phyloP scores from a whole-genome alignment of 2,797 vertebrate species.

The Chelon labrosus region DNA sequence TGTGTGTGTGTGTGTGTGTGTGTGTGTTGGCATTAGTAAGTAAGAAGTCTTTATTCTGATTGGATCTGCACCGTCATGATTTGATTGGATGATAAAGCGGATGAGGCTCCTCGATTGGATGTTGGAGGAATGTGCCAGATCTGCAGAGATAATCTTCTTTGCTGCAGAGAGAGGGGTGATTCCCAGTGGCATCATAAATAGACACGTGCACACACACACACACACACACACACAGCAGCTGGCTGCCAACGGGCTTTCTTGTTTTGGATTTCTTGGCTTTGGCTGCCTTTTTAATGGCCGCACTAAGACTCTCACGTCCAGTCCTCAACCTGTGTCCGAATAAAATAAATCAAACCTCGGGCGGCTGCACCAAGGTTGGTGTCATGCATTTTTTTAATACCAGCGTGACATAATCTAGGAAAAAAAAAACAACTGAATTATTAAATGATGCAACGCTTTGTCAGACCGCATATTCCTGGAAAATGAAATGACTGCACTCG shows the following conservation, averaged over 20 bases:
- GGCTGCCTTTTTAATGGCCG: constrained; percentile 2
- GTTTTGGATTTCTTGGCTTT: not conserved
- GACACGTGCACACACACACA: constrained; percentile 11
- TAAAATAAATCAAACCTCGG: too few relatives aligned
- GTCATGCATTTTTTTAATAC: too few relatives aligned
- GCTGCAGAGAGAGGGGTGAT: constrained; percentile 37
- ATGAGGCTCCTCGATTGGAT: constrained; percentile 59
- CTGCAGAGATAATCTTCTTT: constrained; percentile 57
- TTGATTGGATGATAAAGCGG: constrained; percentile 65
- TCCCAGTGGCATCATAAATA: constrained; percentile 30
- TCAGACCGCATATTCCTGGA: too few relatives aligned
- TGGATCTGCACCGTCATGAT: constrained; percentile 42
- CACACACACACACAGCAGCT: constrained; percentile 11
- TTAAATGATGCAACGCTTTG: too few relatives aligned
- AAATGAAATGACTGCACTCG: constrained; percentile 18
- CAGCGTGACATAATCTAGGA: too few relatives aligned
- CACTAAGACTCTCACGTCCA: constrained; percentile 9
- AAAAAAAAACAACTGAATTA: too few relatives aligned
- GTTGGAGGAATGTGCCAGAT: constrained; percentile 48
- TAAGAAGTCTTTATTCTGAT: constrained; percentile 56
- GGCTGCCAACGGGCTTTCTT: constrained; percentile 10
- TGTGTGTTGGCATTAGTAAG: constrained; percentile 40
- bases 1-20: constrained; percentile 9
- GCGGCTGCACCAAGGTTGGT: too few relatives aligned
- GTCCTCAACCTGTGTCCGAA: not conserved